Base-by-base conservation (phyloP, 2,888 invertebrate species). In the Rhimphoctona megacephalus region DNA sequence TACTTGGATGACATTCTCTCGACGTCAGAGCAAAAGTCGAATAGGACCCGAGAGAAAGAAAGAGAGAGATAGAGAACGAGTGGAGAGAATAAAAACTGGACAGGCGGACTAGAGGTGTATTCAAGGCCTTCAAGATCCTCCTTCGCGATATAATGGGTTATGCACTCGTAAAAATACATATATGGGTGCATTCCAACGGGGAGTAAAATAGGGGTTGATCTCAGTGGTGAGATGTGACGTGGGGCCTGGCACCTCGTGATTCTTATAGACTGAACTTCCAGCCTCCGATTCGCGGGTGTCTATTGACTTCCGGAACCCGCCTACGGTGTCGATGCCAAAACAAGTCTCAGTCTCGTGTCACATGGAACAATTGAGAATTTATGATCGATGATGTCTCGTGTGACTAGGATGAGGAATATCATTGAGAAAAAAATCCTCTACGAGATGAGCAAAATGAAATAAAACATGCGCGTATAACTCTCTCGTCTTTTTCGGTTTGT, bases 301-400 rank as follows among this genome's bases (percentile, higher is more conserved):
- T 81, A 92, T 92, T 92, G 89, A 91, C 87, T 91, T 89, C 86
- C 89, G 89, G 87, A 89, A 91, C 89, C 91, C 91, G 91, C 91
- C 93, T 90, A 91, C 91, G 89, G 90, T 86, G 91, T 87, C 87
- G 84, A 85, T 92, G 92, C 92, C 93, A 93, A 93, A 93, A 93
- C 92, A 93, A 88, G 79, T 77, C 88, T 89, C 90, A 89, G 57
- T 72, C 86, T 84, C 82, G 88, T 91, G 90, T 92, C 90, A 89
- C 73, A 43, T 73, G 81, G 79, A 86, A 88, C 88, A 88, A 90
- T 88, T 70, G 73, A 83, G 19, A 14, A 49, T 25, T 49, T 22
- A 43, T 92, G 92, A 92, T 92, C 86, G 92, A 92, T 92, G 90
- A 82, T 86, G 67, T 64, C 54, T 66, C 79, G 57, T 22, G 36